phyloP scores from a whole-genome alignment of 1,140 invertebrate species.

The Brachionus paranguensis region DNA sequence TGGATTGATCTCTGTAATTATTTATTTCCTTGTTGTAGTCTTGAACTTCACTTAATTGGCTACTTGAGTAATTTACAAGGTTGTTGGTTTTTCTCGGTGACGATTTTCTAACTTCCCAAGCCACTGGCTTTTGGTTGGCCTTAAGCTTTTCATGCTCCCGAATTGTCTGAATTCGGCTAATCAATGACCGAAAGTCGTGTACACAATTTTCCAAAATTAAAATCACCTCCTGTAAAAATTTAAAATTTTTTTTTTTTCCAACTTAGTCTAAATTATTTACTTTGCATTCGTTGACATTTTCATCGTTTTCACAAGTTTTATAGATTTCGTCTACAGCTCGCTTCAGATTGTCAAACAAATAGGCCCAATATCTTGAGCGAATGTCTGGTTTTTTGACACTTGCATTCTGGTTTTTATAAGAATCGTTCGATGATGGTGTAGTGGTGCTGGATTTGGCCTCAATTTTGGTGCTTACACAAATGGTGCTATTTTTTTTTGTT shows the following conservation, averaged over 20 bases:
- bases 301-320: constrained; percentile 63
- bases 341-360: constrained; percentile 86
- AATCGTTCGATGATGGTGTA: neutral
- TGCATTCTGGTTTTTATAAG: neutral
- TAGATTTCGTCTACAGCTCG: constrained; percentile 72
- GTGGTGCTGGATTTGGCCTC: neutral
- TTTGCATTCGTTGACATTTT: constrained; percentile 63
- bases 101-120: constrained; percentile 89
- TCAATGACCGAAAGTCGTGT: constrained; percentile 81
- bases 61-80: neutral
- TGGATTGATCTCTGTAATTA: neutral
- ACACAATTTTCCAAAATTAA: constrained; percentile 86
- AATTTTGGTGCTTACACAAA: neutral
- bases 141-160: constrained; percentile 82
- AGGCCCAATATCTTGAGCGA: constrained; percentile 73
- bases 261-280: constrained; percentile 47
- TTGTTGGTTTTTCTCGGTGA: constrained; percentile 63
- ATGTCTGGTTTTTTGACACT: neutral
- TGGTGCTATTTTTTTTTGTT: neutral
- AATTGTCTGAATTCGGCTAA: constrained; percentile 83
- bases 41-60: neutral
- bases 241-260: neutral
- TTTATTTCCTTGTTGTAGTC: neutral
- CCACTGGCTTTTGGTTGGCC: constrained; percentile 70
- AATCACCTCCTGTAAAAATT: constrained; percentile 75